Percentiles rank a stretch among this genome's conserved stretches.
phyloP scores from a whole-genome alignment of 2,797 vertebrate species.

The Typhlichthys eigenmanni region DNA sequence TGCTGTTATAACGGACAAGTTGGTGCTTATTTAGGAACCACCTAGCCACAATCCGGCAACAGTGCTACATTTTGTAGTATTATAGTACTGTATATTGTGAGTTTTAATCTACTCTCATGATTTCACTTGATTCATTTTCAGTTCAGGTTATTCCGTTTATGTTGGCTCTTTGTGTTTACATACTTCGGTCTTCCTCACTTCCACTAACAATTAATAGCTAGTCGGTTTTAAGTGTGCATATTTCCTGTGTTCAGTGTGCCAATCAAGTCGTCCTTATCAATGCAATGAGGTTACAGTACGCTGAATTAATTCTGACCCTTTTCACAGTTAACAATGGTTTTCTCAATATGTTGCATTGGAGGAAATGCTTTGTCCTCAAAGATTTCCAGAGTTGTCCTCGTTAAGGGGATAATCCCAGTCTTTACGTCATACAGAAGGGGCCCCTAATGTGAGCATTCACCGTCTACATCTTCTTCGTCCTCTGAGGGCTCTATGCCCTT shows the following conservation, averaged over 20 bases:
- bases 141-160: too few relatives aligned
- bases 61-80: too few relatives aligned
- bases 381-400: constrained; percentile 21
- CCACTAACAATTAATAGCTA: too few relatives aligned
- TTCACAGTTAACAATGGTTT: too few relatives aligned
- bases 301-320: background rate
- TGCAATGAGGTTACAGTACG: background rate
- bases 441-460: constrained; percentile 23
- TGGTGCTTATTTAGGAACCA: too few relatives aligned
- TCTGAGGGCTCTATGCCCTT: constrained; percentile 16
- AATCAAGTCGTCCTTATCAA: background rate
- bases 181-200: too few relatives aligned
- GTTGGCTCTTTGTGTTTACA: background rate
- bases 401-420: constrained; percentile 38
- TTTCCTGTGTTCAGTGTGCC: constrained; percentile 7
- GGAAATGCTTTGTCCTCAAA: constrained; percentile 1
- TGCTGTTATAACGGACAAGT: too few relatives aligned
- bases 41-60: too few relatives aligned
- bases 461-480: constrained; percentile 13
- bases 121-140: too few relatives aligned
- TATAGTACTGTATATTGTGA: too few relatives aligned
- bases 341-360: too few relatives aligned
- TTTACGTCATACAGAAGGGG: constrained; percentile 5
- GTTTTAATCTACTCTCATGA: too few relatives aligned
- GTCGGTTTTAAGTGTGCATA: background rate